phyloP scores from a whole-genome alignment of 2,888 invertebrate genomes.

The Coelinius sp. region DNA sequence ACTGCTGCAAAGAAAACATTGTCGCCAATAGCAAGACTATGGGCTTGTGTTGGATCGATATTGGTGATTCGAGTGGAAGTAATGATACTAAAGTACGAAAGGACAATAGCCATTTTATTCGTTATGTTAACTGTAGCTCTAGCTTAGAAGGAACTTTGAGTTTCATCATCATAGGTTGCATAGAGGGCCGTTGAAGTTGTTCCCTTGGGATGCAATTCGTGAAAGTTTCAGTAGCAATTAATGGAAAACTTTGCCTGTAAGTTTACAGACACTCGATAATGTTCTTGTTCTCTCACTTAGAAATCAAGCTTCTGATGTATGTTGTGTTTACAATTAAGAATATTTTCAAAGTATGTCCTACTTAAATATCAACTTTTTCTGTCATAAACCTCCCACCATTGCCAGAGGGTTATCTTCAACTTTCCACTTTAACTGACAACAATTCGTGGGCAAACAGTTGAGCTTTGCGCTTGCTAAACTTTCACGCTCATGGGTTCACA shows the following conservation, averaged over 20 bases:
- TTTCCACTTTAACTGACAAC: constrained; percentile 66
- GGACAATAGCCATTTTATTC: background rate
- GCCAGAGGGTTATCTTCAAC: constrained; percentile 60
- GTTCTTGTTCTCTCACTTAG: no score
- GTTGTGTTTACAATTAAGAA: background rate
- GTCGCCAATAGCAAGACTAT: constrained; percentile 16
- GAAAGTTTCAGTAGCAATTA: background rate
- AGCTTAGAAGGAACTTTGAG: background rate
- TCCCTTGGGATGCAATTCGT: no score
- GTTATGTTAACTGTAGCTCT: background rate
- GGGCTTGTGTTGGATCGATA: constrained; percentile 28
- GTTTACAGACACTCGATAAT: no score
- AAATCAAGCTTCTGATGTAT: background rate
- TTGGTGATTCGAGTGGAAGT: constrained; percentile 21
- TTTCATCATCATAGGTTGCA: background rate
- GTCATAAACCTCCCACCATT: background rate
- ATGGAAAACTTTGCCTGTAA: background rate
- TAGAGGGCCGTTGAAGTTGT: background rate
- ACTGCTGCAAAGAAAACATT: constrained; percentile 36
- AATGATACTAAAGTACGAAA: constrained; percentile 15
- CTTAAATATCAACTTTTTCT: constrained; percentile 12
- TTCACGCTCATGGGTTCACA: constrained; percentile 50
- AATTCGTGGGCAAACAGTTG: constrained; percentile 65
- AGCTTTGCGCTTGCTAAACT: constrained; percentile 55
- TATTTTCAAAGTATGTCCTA: background rate